A percentile compares a stretch with the other conserved stretches of the same genome.
Evolutionary conservation across 2,888 invertebrate species (phyloP).

Genomic region (Anagyrus pseudococci): DNA sequence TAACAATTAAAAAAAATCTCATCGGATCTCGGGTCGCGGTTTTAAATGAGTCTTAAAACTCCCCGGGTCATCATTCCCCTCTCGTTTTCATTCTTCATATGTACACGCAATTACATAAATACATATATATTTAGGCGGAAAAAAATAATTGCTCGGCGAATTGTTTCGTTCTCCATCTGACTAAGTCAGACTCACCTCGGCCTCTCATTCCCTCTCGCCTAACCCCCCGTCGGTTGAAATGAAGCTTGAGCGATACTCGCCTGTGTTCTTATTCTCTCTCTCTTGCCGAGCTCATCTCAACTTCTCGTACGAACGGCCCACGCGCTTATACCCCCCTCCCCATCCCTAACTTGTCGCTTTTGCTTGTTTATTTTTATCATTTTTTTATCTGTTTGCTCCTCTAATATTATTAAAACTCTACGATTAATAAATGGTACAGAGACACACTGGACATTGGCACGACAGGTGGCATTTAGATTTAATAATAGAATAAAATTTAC

Average conservation of each 20-base stretch:
- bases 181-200: constrained; percentile 13
- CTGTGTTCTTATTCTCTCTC: not conserved
- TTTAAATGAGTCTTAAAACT: not conserved
- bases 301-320: not conserved
- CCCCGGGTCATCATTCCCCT: not conserved
- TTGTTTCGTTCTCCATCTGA: constrained; percentile 12
- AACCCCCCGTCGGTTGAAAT: constrained; percentile 5
- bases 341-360: constrained; percentile 15
- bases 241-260: constrained; percentile 27
- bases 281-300: not conserved
- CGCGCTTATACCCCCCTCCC: not conserved
- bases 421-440: constrained; percentile 61
- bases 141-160: constrained; percentile 16
- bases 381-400: constrained; percentile 36
- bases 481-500: constrained; percentile 63
- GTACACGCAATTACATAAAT: constrained; percentile 5
- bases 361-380: constrained; percentile 37
- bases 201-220: constrained; percentile 6
- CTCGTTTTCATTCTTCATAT: not conserved
- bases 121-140: not conserved
- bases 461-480: constrained; percentile 63
- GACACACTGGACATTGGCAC: constrained; percentile 63
- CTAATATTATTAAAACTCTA: constrained; percentile 57
- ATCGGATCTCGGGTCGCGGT: constrained; percentile 17
- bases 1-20: constrained; percentile 17